A percentile compares a stretch with the other conserved stretches of the same genome.
These are phyloP conservation scores for Heterochromis multidens DNA, from an alignment of 2,113 vertebrate species.

Conservation along the genomic window DNA sequence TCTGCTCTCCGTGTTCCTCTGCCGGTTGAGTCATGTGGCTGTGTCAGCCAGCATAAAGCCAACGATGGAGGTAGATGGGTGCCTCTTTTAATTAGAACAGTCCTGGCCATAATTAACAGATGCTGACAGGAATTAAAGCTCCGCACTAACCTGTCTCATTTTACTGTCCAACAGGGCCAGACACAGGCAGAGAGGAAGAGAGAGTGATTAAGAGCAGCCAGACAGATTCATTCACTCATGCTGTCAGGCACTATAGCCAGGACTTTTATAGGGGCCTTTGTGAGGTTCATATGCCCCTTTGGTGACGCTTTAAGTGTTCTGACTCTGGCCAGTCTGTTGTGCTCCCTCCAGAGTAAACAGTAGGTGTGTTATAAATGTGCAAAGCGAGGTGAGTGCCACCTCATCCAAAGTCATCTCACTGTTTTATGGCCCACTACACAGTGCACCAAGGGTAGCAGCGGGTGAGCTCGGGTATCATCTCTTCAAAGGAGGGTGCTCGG, in stretches of 20 bases:
- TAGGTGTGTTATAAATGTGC: conserved; percentile 50
- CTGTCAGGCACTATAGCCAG: not conserved
- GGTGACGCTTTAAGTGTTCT: conserved; percentile 31
- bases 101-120: conserved; percentile 81
- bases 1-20: conserved; percentile 31
- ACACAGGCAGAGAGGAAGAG: conserved; percentile 46
- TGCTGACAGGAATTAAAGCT: conserved; percentile 82
- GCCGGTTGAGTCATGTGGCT: conserved; percentile 59
- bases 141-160: conserved; percentile 73
- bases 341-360: conserved; percentile 53
- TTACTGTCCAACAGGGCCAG: conserved; percentile 64
- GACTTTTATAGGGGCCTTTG: conserved; percentile 44
- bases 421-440: conserved; percentile 57
- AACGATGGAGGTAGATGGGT: conserved; percentile 68
- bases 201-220: conserved; percentile 38
- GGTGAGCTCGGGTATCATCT: conserved; percentile 74
- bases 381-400: conserved; percentile 26
- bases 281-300: conserved; percentile 40
- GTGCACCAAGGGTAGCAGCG: conserved; percentile 46
- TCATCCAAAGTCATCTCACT: conserved; percentile 51
- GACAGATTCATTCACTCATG: conserved; percentile 38
- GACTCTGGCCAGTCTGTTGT: conserved; percentile 15
- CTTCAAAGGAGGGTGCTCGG: conserved; percentile 74
- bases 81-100: conserved; percentile 81
- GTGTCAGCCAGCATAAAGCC: conserved; percentile 61